These are phyloP conservation scores for Rattus norvegicus DNA, from an alignment of 2,113 vertebrate species.

Conservation along the genomic window GRCr8 NC_086032.1:88931501-88932000, in stretches of 20 bases:
- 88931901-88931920: too few species aligned
- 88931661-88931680: background rate
- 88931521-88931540: background rate
- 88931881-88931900: too few species aligned
- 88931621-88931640: background rate
- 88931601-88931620: background rate
- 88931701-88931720: background rate
- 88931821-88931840: background rate
- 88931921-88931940: too few species aligned
- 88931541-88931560: background rate
- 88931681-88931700: background rate
- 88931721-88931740: background rate
- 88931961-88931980: too few species aligned
- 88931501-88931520: background rate
- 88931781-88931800: background rate
- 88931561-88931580: background rate
- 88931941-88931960: too few species aligned
- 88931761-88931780: background rate
- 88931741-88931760: background rate
- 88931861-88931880: background rate
- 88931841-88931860: background rate
- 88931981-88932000: too few species aligned
- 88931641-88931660: background rate
- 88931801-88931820: background rate
- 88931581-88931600: background rate